phyloP scores from a whole-genome alignment of 2,113 vertebrate species.

The Micromys minutus region DNA sequence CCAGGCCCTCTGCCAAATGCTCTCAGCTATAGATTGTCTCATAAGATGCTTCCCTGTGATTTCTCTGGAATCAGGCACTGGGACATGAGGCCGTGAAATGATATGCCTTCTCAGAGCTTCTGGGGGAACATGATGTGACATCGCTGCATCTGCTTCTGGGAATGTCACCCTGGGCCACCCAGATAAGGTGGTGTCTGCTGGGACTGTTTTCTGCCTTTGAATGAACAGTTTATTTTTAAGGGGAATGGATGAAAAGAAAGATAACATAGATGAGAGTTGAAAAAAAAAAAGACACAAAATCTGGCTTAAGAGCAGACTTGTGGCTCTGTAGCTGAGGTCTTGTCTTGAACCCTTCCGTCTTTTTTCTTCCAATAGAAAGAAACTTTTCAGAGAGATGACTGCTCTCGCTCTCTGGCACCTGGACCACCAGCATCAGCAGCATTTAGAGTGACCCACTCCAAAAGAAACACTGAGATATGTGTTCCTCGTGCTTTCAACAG shows the following conservation, averaged over 20 bases:
- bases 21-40: neutral
- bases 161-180: neutral
- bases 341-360: neutral
- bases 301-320: no score
- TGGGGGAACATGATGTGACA: no score
- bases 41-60: neutral
- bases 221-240: neutral
- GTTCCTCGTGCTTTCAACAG: neutral
- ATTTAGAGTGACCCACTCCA: neutral
- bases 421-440: neutral
- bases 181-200: neutral
- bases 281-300: neutral
- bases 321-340: neutral
- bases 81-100: neutral
- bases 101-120: rapidly evolving
- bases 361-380: neutral
- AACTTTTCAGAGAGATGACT: neutral
- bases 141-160: neutral
- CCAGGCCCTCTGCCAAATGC: neutral
- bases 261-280: neutral
- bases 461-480: neutral
- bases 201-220: neutral
- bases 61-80: neutral
- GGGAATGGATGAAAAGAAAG: neutral
- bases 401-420: neutral